Base-by-base conservation (phyloP, 2,797 vertebrate species). In the Clarias fuscus region DNA sequence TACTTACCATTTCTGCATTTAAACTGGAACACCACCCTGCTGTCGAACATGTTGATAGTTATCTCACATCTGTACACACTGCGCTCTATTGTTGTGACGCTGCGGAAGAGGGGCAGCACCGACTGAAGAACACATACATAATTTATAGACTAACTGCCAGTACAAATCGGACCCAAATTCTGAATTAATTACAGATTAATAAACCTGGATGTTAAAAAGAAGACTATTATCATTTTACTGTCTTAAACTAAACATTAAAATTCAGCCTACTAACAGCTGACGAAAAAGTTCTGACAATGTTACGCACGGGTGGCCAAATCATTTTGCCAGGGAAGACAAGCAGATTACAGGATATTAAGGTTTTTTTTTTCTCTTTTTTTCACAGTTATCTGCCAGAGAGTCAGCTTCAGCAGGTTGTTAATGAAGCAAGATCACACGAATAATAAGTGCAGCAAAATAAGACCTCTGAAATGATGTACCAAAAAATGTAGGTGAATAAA, bases 1-100 rank as follows among this genome's bases (percentile, higher is more conserved):
- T 24, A 89, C 96, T 70, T 93, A 99, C 98, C 98, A 1, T 99
- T 96, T 91, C 91, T 97, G 94, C 97, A 98, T 93, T 96, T 95
- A 88, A 99, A 96, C 88, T 96, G 95, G 88, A 99, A 94, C 71
- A 94, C 92, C 75, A 99, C 86, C 90, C 88, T 91, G 82, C 93
- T 94, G 24, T 90, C 89, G 5, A 90, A 88, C 33, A 86, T 40
- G 79, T 91, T 91, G 88, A 94, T 91, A 87, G 92, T 95, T 92
- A 99, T 96, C 89, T 93, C 96, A 93, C 97, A 99, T 84, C 91
- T 94, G 83, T 97, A 95, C 80, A 99, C 96, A 24, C 95, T 97
- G 85, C 94, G 97, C 87, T 98, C 97, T 72, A 97, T 94, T n/a
- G 95, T 94, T 17, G 93, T 93, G 83, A 94, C 92, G 93, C 93